Evolutionary conservation across 2,113 vertebrate species (phyloP).

Genomic region (Bubo blakistoni): DNA sequence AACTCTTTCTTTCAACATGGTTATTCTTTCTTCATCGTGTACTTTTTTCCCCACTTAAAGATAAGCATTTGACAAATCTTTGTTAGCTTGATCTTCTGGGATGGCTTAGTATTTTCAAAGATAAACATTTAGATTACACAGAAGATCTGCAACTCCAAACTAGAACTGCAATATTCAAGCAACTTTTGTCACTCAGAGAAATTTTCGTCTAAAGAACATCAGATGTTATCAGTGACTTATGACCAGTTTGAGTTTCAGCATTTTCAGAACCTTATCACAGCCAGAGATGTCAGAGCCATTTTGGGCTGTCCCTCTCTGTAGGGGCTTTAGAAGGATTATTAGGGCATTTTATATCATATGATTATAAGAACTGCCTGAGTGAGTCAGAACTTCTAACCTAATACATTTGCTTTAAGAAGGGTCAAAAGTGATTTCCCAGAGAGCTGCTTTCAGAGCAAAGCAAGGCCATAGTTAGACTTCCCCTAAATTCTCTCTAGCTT

Average conservation of each 20-base stretch:
- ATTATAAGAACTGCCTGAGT: not conserved
- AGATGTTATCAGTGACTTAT: not conserved
- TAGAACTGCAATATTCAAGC: not conserved
- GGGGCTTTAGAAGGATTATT: not conserved
- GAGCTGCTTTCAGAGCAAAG: not conserved
- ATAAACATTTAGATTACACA: not conserved
- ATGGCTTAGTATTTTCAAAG: constrained; percentile 6
- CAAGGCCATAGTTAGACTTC: not conserved
- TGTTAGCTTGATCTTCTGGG: not conserved
- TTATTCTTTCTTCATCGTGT: not conserved
- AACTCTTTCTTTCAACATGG: not conserved
- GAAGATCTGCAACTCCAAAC: not conserved
- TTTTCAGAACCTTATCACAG: not conserved
- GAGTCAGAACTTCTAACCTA: not conserved
- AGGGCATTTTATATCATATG: not conserved
- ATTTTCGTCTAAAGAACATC: not conserved
- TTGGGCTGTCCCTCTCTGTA: not conserved
- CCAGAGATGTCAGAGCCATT: not conserved
- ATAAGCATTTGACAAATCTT: not conserved
- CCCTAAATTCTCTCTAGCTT: not conserved
- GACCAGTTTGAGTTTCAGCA: not conserved
- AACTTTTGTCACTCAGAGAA: not conserved
- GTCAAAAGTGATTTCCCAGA: not conserved
- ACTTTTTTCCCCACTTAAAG: not conserved
- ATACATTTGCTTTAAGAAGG: not conserved